Evolutionary conservation across 2,888 invertebrate genomes (phyloP).

Genomic region (Andrena haemorrhoa): DNA sequence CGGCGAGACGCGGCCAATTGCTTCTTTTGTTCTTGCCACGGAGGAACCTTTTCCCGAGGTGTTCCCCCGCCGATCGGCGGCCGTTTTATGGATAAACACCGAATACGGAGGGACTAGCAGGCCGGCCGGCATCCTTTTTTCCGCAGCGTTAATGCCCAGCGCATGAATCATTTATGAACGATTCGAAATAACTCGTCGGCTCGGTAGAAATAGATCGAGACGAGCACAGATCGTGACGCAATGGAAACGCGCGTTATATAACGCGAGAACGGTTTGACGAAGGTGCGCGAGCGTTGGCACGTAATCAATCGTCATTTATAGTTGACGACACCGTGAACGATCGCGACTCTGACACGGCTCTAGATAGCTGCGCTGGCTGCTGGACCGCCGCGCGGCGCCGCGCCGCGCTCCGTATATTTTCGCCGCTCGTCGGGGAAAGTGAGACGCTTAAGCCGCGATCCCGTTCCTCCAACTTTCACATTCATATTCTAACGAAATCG

Average conservation of each 20-base stretch:
- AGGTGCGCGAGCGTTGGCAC: slow-evolving; percentile 21
- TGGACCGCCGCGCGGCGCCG: background rate
- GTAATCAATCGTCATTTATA: slow-evolving; percentile 41
- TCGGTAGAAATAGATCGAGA: slow-evolving; percentile 55
- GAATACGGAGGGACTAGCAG: slow-evolving; percentile 50
- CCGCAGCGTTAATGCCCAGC: slow-evolving; percentile 46
- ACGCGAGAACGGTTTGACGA: slow-evolving; percentile 27
- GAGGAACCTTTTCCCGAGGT: slow-evolving; percentile 34
- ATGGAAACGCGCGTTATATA: slow-evolving; percentile 38
- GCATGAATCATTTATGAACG: slow-evolving; percentile 66
- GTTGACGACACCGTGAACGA: slow-evolving; percentile 35
- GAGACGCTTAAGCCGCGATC: background rate
- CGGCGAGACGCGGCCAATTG: slow-evolving; percentile 59
- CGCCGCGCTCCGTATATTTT: slow-evolving; percentile 6
- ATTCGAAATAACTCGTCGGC: slow-evolving; percentile 61
- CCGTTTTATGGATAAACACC: slow-evolving; percentile 62
- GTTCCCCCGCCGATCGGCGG: slow-evolving; percentile 42
- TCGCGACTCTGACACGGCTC: background rate
- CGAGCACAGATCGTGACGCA: background rate
- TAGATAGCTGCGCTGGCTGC: background rate
- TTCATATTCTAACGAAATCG: background rate
- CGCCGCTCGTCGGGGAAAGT: background rate
- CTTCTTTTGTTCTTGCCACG: slow-evolving; percentile 61
- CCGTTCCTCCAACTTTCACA: background rate
- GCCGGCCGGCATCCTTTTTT: background rate